Percentiles rank a stretch among this genome's conserved stretches.
phyloP scores from a whole-genome alignment of 2,797 vertebrate genomes.

The Delichon dasypus region DNA sequence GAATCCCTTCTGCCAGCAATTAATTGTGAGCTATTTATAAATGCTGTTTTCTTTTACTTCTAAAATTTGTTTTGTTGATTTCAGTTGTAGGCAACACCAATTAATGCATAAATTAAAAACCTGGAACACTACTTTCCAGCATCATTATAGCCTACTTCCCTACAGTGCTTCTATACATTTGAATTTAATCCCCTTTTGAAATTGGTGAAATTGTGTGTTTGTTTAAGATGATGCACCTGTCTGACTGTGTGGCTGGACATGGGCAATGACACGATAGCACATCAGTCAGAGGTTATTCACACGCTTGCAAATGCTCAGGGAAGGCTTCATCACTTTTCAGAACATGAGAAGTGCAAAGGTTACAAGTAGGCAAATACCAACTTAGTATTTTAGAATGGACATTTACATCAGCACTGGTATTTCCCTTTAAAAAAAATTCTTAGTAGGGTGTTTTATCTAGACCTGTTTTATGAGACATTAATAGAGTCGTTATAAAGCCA shows the following conservation, averaged over 20 bases:
- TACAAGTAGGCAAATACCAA: constrained; percentile 3
- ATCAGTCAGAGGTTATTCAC: constrained; percentile 7
- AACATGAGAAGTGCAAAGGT: neutral
- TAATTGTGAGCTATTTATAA: constrained; percentile 25
- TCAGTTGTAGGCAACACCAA: neutral
- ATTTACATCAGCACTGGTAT: neutral
- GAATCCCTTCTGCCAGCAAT: constrained; percentile 1
- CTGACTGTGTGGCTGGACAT: neutral
- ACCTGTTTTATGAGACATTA: constrained; percentile 8
- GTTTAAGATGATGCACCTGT: neutral
- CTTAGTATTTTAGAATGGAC: neutral
- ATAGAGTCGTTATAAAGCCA: neutral
- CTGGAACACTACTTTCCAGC: neutral
- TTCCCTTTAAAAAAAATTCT: constrained; percentile 3
- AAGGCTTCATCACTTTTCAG: constrained; percentile 3
- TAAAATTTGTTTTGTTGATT: neutral
- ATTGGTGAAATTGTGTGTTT: neutral
- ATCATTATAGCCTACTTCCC: neutral
- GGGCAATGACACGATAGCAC: neutral
- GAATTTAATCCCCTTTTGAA: neutral
- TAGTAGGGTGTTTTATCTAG: constrained; percentile 4
- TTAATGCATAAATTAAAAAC: neutral
- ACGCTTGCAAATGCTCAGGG: neutral
- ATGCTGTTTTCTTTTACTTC: neutral
- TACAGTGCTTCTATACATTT: neutral